phyloP scores from a whole-genome alignment of 2,888 invertebrate species.

The Drosophila flavopinicola region DNA sequence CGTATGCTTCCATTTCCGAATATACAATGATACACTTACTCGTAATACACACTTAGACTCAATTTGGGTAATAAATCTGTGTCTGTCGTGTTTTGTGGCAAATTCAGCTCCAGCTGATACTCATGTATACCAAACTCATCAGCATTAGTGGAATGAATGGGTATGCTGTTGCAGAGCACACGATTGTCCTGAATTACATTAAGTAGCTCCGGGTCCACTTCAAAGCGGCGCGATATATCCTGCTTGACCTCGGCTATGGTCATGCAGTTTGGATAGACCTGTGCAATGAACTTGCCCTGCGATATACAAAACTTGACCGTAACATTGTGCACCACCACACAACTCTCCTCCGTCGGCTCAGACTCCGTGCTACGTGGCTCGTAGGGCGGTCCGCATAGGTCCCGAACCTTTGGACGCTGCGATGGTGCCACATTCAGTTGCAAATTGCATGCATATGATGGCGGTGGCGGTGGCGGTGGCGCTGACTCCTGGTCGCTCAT shows the following conservation, averaged over 20 bases:
- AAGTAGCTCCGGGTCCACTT: slow-evolving; percentile 85
- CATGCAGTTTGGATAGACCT: slow-evolving; percentile 84
- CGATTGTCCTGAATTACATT: slow-evolving; percentile 85
- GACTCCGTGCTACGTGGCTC: slow-evolving; percentile 47
- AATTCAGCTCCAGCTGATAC: slow-evolving; percentile 64
- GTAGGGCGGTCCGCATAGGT: slow-evolving; percentile 33
- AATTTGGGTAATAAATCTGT: slow-evolving; percentile 53
- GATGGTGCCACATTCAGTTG: slow-evolving; percentile 51
- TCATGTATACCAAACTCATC: slow-evolving; percentile 84
- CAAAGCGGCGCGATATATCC: slow-evolving; percentile 87
- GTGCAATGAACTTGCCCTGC: slow-evolving; percentile 81
- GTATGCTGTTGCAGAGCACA: slow-evolving; percentile 74
- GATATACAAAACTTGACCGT: slow-evolving; percentile 83
- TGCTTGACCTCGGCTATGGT: slow-evolving; percentile 87
- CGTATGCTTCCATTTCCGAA: too few species aligned
- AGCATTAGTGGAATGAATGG: slow-evolving; percentile 69
- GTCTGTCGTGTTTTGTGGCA: background rate
- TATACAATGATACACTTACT: slow-evolving; percentile 66
- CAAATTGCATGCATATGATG: slow-evolving; percentile 50
- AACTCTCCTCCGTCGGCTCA: slow-evolving; percentile 29
- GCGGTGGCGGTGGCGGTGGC: slow-evolving; percentile 13
- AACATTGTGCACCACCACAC: slow-evolving; percentile 75
- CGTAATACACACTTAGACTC: slow-evolving; percentile 82
- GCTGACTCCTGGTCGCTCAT: slow-evolving; percentile 50
- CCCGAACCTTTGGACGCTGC: slow-evolving; percentile 40